Evolutionary conservation across 2,113 vertebrate species (phyloP), one percentile per base, ranked within the genome.

Genomic region (Girardinichthys multiradiatus): DNA sequence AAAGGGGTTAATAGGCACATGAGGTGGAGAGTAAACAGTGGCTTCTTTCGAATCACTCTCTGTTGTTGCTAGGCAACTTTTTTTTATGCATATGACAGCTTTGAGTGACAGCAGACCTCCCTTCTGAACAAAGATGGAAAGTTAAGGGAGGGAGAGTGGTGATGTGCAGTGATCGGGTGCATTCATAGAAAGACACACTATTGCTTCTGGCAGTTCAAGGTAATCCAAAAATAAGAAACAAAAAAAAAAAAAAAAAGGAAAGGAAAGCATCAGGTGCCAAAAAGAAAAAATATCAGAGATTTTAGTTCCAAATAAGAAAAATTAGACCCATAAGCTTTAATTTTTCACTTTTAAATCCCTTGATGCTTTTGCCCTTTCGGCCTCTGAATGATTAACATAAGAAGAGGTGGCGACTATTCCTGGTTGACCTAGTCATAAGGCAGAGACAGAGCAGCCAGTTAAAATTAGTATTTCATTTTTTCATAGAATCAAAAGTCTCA

Each of bases 21-120:
- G 76, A 85, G 86, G 81, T 69, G 79, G 66, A 80, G 79, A 82
- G 85, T 80, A 86, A 89, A 92, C 83, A 81, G 77, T 33, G 68
- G 71, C 77, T 83, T 74, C 4, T 57, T 79, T 72, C 4, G 62
- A 85, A 79, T 86, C 85, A 77, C 62, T 87, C 76, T 17, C 64
- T 51, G 77, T 80, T 83, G 90, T 93, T 92, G 89, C 92, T 85
- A 87, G 89, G 90, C 84, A 90, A 92, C 89, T 82, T 91, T 80
- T 91, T 80, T 35, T 83, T 80, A 82, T 82, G 74, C 79, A 68
- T 70, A 79, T 81, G 83, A 85, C 87, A 86, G 77, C 71, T 65
- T 28, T 91, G 89, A 92, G 76, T 92, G 93, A 91, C 87, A 86
- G 86, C 74, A 87, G 78, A 83, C 75, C 87, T 82, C 75, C 80